Conservation (phyloP, 2,888 invertebrate genomes). For the Melieria picta region DNA sequence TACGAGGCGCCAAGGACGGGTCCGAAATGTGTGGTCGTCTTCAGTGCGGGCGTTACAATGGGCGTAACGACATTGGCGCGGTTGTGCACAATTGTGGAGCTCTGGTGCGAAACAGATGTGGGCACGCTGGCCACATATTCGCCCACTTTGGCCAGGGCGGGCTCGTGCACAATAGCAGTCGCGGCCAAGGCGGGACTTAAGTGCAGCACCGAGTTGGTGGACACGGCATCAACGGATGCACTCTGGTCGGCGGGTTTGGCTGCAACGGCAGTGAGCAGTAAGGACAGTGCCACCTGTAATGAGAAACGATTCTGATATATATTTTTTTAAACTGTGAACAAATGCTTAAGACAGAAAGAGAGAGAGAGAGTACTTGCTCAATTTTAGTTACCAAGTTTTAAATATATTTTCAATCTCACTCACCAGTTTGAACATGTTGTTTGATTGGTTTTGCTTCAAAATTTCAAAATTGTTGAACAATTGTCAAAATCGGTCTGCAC, state of each 20-base stretch:
- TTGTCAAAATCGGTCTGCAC: slow-evolving; percentile 8
- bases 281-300: slow-evolving; percentile 5
- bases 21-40: slow-evolving; percentile 33
- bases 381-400: not conserved
- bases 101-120: slow-evolving; percentile 67
- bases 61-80: slow-evolving; percentile 56
- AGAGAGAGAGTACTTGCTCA: too few relatives aligned
- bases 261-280: slow-evolving; percentile 23
- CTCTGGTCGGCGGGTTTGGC: slow-evolving; percentile 18
- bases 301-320: not conserved
- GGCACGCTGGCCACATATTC: slow-evolving; percentile 47
- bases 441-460: not conserved
- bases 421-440: slow-evolving; percentile 31
- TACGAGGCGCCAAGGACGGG: slow-evolving; percentile 35
- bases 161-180: slow-evolving; percentile 51
- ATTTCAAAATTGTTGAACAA: not conserved
- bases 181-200: slow-evolving; percentile 66
- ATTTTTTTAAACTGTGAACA: not conserved
- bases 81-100: slow-evolving; percentile 66
- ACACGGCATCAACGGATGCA: slow-evolving; percentile 11
- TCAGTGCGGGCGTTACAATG: slow-evolving; percentile 43
- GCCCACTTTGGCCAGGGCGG: slow-evolving; percentile 53
- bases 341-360: too few relatives aligned
- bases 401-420: not conserved
- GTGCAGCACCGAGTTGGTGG: slow-evolving; percentile 65